Evolutionary conservation across 37 sponge, comb jelly and placozoan species (phyloP), one percentile per base, ranked within the genome.

Genomic region (Halichondria panicea): DNA sequence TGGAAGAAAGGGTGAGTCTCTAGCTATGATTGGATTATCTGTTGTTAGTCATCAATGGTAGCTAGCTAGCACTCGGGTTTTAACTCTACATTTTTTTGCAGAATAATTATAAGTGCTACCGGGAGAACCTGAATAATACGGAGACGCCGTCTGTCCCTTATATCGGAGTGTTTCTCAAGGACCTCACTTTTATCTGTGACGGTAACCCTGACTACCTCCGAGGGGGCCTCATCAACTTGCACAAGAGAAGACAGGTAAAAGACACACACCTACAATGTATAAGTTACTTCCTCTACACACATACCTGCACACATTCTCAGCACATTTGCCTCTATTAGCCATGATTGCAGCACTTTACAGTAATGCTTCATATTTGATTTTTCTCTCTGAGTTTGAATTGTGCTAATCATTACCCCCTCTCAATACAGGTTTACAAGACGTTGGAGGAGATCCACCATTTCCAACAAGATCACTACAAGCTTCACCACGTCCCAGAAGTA

Each of bases 121-220:
- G 97, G 33, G 88, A 96, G 12, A 66, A 52, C 21, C 72, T 96
- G 31, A 59, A 46, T 15, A 78, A 58, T 30, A 77, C 88, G 1
- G 55, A 57, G 54, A 63, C 71, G 3, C 97, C 97, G 44, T 81
- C 91, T 48, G 88, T 96, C 0, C 97, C 97, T 0, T 87, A 80
- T 60, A 62, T 91, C 56, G 91, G 88, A 37, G 76, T 98, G 24
- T 95, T 87, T 82, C 46, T 95, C 62, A 90, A 78, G 21, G 96
- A 95, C 62, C 74, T 98, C 22, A 89, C 89, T 11, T 90, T 80
- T 66, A 86, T 93, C 32, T 82, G 72, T 34, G 94, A 95, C 34
- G 92, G 87, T 33, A 95, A 95, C 63, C 96, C 95, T 0, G 96
- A 95, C 74, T 95, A 85, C 75, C 70, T 98, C 28, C 71, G 73